Conservation (phyloP, 2,888 invertebrate genomes). For the Hypena proboscidalis region DNA sequence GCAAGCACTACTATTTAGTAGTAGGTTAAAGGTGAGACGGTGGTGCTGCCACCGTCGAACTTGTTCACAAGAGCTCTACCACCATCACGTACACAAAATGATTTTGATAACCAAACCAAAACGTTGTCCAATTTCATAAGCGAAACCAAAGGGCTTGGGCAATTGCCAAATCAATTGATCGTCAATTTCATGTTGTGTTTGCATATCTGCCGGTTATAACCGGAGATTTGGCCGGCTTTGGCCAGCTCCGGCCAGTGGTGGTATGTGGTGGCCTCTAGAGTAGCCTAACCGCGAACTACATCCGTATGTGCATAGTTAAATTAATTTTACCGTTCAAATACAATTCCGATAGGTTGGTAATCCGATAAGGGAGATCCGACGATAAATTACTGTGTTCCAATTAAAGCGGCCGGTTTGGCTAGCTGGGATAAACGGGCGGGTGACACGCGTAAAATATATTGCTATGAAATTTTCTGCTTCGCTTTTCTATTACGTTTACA, state of each 20-base stretch:
- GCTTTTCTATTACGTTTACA: too few species aligned
- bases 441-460: constrained; percentile 1
- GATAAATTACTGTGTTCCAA: constrained; percentile 69
- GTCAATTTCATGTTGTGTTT: too few species aligned
- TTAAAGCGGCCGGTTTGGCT: constrained; percentile 55
- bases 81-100: too few species aligned
- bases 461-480: background rate
- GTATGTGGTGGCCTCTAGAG: constrained; percentile 1
- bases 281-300: constrained; percentile 12
- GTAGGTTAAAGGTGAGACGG: too few species aligned
- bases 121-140: too few species aligned
- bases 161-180: too few species aligned
- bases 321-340: constrained; percentile 63
- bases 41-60: too few species aligned
- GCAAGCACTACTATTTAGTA: too few species aligned
- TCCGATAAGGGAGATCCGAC: constrained; percentile 67
- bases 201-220: constrained; percentile 2
- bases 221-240: constrained; percentile 5
- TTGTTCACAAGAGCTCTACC: too few species aligned
- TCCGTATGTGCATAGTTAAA: constrained; percentile 50
- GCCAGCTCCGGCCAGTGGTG: background rate
- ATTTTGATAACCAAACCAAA: too few species aligned
- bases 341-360: constrained; percentile 66
- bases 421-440: constrained; percentile 17
- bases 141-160: too few species aligned